These are phyloP conservation scores for Myrmecophaga tridactyla DNA, from an alignment of 2,113 vertebrate genomes.

Conservation along the genomic window DNA sequence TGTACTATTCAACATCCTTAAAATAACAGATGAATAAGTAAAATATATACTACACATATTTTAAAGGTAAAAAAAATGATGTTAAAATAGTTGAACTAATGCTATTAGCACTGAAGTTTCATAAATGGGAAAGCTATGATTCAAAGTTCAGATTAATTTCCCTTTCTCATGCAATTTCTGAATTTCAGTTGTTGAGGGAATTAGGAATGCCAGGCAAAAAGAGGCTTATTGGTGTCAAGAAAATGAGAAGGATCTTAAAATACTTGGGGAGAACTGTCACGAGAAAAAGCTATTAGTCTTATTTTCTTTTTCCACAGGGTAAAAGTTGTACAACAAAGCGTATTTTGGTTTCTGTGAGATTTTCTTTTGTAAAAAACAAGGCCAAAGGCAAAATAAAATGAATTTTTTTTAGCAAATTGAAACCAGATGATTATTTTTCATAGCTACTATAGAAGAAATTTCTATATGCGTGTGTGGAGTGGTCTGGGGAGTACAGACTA, in stretches of 20 bases:
- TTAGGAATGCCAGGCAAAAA: background rate
- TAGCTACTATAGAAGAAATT: background rate
- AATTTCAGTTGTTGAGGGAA: background rate
- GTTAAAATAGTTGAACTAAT: background rate
- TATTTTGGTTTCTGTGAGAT: background rate
- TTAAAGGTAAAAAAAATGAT: background rate
- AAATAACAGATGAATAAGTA: background rate
- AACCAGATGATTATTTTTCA: background rate
- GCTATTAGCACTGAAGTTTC: background rate
- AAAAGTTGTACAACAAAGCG: background rate
- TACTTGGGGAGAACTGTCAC: background rate
- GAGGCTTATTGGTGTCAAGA: background rate
- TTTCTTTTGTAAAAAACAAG: background rate
- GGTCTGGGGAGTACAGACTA: accelerated
- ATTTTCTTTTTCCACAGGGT: background rate
- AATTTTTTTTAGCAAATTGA: background rate
- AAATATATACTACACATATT: background rate
- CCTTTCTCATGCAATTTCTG: background rate
- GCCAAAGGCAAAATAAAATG: background rate
- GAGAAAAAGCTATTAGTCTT: background rate
- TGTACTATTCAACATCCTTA: background rate
- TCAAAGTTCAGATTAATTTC: background rate
- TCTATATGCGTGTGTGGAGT: background rate
- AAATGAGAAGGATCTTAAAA: background rate
- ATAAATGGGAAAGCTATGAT: background rate